Conservation (phyloP, 2,797 vertebrate species). For the Neopelma chrysocephalum region DNA sequence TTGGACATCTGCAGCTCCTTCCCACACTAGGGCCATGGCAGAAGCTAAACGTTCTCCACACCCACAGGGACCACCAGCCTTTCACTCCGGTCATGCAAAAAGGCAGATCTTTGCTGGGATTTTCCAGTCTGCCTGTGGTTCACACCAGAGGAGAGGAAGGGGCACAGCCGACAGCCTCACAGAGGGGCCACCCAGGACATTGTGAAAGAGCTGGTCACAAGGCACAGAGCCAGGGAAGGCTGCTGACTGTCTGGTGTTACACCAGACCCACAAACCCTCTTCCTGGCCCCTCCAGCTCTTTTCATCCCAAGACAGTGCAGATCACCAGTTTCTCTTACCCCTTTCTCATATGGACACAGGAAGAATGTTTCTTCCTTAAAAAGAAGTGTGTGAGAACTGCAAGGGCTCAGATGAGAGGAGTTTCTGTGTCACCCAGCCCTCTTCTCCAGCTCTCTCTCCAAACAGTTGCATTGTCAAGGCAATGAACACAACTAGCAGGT, state of each 20-base stretch:
- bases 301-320: background rate
- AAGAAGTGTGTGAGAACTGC: background rate
- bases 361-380: background rate
- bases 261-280: background rate
- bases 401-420: background rate
- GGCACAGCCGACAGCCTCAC: background rate
- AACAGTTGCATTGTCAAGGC: background rate
- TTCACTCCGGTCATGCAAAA: background rate
- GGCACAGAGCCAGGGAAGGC: background rate
- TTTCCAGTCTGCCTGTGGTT: slow-evolving; percentile 41
- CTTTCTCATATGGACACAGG: background rate
- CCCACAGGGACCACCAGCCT: background rate
- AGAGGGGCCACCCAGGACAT: background rate
- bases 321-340: background rate
- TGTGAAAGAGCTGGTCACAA: slow-evolving; percentile 34
- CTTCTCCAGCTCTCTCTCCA: background rate
- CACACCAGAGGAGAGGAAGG: background rate
- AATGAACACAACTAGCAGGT: background rate
- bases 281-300: background rate
- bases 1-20: background rate
- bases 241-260: background rate
- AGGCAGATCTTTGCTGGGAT: background rate
- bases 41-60: background rate
- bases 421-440: background rate
- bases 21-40: slow-evolving; percentile 13